Percentiles rank a stretch among this genome's conserved stretches.
These are phyloP conservation scores for Aphidius colemani DNA, from an alignment of 2,888 invertebrate genomes.

Conservation along the genomic window DNA sequence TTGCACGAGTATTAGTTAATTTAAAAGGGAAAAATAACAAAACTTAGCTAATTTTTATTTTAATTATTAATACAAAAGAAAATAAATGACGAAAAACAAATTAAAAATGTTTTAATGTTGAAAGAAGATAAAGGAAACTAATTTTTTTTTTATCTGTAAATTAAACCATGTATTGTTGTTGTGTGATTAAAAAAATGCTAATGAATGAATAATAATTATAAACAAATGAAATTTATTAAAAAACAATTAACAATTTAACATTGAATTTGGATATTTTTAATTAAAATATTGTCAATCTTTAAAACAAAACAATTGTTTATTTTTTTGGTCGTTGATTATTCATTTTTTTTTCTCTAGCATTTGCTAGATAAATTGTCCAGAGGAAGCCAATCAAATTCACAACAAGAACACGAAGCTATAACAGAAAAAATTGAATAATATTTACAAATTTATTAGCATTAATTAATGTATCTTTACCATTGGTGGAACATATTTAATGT, in stretches of 20 bases:
- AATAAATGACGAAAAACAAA: constrained; percentile 14
- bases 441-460: constrained; percentile 9
- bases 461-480: constrained; percentile 63
- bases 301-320: constrained; percentile 11
- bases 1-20: neutral
- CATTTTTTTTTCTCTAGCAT: constrained; percentile 66
- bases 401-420: constrained; percentile 76
- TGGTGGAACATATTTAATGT: constrained; percentile 76
- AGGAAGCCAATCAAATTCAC: constrained; percentile 78
- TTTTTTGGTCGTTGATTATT: constrained; percentile 24
- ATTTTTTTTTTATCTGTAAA: constrained; percentile 49
- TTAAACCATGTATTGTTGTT: constrained; percentile 58
- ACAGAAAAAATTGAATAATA: constrained; percentile 43
- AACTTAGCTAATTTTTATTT: constrained; percentile 3
- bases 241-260: neutral
- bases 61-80: constrained; percentile 7
- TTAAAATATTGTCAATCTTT: neutral
- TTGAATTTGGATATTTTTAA: neutral
- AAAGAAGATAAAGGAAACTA: too few relatives aligned
- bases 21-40: constrained; percentile 4
- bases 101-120: constrained; percentile 5
- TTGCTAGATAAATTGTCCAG: constrained; percentile 78
- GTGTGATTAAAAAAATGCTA: constrained; percentile 54
- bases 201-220: constrained; percentile 29
- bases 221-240: constrained; percentile 13